Base-by-base conservation (phyloP, 2,888 invertebrate genomes). In the Athalia cordata region DNA sequence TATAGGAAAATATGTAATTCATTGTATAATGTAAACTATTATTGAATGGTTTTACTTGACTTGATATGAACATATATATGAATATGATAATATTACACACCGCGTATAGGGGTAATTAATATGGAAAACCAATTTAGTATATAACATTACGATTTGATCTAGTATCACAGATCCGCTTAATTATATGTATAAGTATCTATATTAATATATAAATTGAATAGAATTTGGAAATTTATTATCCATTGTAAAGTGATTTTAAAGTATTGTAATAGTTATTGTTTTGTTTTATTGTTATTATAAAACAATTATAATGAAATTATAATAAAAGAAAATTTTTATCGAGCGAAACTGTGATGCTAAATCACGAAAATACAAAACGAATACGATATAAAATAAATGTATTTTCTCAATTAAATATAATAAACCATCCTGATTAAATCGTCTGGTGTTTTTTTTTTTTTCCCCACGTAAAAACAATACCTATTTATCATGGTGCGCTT, bases 321-420 rank as follows among this genome's bases (percentile, higher is more conserved):
- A 29, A 29, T 29, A 29, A 59, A 57, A 59, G 59, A 59, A 57
- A 59, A 45, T 72, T 72, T 72, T 77, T 80, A 66, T 79, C 64
- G 7, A 74, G 76, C 55, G 49, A 68, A 29, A 75, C 61, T 74
- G 76, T 76, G 72, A 75, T 57, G 61, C 75, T 75, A 66, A 43
- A 64, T 55, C 15, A 59, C 57, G 45, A 61, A 57, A 76, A 57
- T 50, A 75, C 64, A 65, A 75, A 80, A 55, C 83, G 80, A 83
- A 81, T 81, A 81, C 81, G 77, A 78, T 79, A 82, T 80, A 81
- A 84, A 87, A 85, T 86, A 85, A 85, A 86, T 84, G 87, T 87
- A 88, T 88, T 88, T 88, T 88, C 87, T 87, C 86, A 88, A 84
- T 78, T 83, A 83, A 86, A 80, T 79, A 82, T 81, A 84, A 84